phyloP scores from a whole-genome alignment of 2,797 vertebrate genomes.

The Fistularia tabacaria region DNA sequence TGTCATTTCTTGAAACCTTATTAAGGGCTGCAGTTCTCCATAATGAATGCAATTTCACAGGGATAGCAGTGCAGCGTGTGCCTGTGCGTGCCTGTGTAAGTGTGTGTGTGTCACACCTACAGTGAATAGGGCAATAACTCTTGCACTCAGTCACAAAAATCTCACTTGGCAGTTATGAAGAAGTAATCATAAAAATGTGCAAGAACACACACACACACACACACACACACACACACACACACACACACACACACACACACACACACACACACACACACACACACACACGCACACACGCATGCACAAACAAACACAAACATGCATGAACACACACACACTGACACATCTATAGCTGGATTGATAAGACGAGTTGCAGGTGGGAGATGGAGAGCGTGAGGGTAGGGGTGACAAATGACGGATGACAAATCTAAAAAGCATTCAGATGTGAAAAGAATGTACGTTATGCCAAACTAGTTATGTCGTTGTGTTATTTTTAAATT shows the following conservation, averaged over 20 bases:
- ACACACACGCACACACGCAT: background rate
- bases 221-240: conserved; percentile 1
- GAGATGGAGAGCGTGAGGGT: too few species aligned
- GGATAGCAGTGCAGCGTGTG: background rate
- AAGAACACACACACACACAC: background rate
- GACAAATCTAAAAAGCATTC: conserved; percentile 37
- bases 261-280: background rate
- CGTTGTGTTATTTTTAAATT: conserved; percentile 40
- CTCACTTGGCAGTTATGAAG: conserved; percentile 48
- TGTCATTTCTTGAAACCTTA: too few species aligned
- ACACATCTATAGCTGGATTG: conserved; percentile 38
- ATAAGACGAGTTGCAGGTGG: conserved; percentile 47
- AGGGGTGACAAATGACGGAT: conserved; percentile 45
- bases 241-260: background rate
- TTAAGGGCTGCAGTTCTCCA: too few species aligned
- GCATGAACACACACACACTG: background rate
- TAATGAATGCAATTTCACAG: too few species aligned
- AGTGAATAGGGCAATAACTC: conserved; percentile 30
- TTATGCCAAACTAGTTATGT: conserved; percentile 36
- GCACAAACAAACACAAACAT: too few species aligned
- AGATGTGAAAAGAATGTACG: conserved; percentile 44
- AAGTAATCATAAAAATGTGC: conserved; percentile 45
- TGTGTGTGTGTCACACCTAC: conserved; percentile 26
- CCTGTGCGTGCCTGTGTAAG: background rate
- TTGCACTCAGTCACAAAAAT: conserved; percentile 35